phyloP scores from a whole-genome alignment of 2,797 vertebrate genomes.

The Danionella dracula region DNA sequence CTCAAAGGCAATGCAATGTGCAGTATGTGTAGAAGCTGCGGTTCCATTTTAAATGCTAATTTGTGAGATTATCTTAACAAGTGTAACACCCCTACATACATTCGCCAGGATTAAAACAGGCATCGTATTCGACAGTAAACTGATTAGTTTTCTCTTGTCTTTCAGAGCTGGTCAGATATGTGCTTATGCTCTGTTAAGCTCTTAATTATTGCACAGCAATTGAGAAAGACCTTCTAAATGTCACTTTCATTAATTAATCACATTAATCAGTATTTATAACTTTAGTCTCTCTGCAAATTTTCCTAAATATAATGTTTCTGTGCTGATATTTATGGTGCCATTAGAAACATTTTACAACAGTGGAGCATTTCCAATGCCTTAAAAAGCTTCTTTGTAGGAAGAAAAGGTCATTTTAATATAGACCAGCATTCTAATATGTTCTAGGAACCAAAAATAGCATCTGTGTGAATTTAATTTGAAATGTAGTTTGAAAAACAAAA shows the following conservation, averaged over 20 bases:
- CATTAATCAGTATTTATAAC: background rate
- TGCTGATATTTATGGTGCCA: background rate
- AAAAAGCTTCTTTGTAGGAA: background rate
- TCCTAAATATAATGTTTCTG: background rate
- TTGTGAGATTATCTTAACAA: background rate
- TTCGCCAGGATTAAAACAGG: background rate
- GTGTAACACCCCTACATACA: background rate
- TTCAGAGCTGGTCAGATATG: background rate
- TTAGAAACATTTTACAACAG: background rate
- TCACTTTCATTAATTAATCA: constrained; percentile 13
- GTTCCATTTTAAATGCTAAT: constrained; percentile 4
- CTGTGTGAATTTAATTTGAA: no score
- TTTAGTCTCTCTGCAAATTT: background rate
- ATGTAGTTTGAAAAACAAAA: no score
- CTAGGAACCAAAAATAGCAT: no score
- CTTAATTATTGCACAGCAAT: background rate
- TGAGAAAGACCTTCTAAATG: background rate
- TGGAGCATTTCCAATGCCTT: background rate
- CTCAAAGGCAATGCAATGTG: background rate
- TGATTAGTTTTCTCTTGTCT: background rate
- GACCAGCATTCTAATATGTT: no score
- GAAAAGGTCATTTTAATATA: background rate
- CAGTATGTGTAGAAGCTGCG: background rate
- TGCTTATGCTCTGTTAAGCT: background rate
- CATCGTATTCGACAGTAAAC: background rate